phyloP scores from a whole-genome alignment of 2,888 invertebrate species.

The Ichneumoninae sp. region DNA sequence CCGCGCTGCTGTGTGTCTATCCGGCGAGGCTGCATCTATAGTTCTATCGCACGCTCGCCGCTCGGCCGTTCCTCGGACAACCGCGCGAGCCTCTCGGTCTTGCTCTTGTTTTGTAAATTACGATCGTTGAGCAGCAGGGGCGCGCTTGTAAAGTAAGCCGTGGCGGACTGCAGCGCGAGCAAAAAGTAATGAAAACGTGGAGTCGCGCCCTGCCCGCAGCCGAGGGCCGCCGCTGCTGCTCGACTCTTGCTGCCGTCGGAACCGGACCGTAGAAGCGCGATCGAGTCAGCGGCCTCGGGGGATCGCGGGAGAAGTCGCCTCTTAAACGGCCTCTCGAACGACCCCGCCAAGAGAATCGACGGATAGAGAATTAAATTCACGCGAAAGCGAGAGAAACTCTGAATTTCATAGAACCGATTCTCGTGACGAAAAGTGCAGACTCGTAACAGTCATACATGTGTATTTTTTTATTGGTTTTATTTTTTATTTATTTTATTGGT shows the following conservation, averaged over 20 bases:
- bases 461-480: background rate
- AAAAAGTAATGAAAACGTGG: slow-evolving; percentile 54
- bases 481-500: background rate
- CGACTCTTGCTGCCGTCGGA: slow-evolving; percentile 60
- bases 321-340: slow-evolving; percentile 63
- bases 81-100: slow-evolving; percentile 24
- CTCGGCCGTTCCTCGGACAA: slow-evolving; percentile 23
- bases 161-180: slow-evolving; percentile 42
- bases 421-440: too few relatives aligned
- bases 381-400: slow-evolving; percentile 53
- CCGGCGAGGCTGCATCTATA: slow-evolving; percentile 15
- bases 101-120: slow-evolving; percentile 75
- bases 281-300: slow-evolving; percentile 62
- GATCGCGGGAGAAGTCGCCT: slow-evolving; percentile 54
- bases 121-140: slow-evolving; percentile 49
- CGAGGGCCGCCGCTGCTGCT: background rate
- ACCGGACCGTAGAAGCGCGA: slow-evolving; percentile 68
- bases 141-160: slow-evolving; percentile 54
- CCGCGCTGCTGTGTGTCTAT: slow-evolving; percentile 16
- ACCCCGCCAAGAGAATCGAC: slow-evolving; percentile 34
- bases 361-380: slow-evolving; percentile 43
- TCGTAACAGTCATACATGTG: background rate
- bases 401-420: background rate
- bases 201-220: slow-evolving; percentile 21
- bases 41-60: background rate